phyloP scores from a whole-genome alignment of 2,113 vertebrate genomes.

The Phaetusa simplex region DNA sequence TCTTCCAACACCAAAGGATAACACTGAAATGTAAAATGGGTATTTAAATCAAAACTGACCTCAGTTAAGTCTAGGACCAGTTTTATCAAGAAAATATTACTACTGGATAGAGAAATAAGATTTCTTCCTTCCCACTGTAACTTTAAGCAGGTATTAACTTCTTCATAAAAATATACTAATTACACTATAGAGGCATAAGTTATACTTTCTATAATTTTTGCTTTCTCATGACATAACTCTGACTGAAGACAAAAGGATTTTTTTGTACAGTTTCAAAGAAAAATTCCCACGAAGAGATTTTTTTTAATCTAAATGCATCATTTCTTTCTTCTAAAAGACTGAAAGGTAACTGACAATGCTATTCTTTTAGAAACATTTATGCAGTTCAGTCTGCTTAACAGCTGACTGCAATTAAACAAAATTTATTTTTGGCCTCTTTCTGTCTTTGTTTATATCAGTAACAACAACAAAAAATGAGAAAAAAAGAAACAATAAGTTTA shows the following conservation, averaged over 20 bases:
- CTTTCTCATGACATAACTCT: neutral
- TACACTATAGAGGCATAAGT: neutral
- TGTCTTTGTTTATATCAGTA: neutral
- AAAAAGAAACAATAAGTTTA: neutral
- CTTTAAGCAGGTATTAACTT: neutral
- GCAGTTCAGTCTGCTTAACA: neutral
- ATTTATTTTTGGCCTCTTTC: neutral
- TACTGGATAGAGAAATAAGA: neutral
- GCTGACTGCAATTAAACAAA: neutral
- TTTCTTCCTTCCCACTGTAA: neutral
- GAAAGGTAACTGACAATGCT: neutral
- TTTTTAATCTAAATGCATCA: neutral
- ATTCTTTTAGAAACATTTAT: neutral
- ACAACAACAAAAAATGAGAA: neutral
- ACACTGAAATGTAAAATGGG: neutral
- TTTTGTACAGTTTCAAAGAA: neutral
- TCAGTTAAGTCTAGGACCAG: neutral
- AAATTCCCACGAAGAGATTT: neutral
- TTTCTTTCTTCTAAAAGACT: neutral
- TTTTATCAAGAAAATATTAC: neutral
- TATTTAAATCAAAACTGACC: neutral
- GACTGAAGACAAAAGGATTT: neutral
- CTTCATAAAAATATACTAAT: neutral
- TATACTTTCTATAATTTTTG: neutral
- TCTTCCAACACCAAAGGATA: neutral